A percentile compares a stretch with the other conserved stretches of the same genome.
Evolutionary conservation across 1,140 invertebrate genomes (phyloP).

Genomic region (Homarus americanus): DNA sequence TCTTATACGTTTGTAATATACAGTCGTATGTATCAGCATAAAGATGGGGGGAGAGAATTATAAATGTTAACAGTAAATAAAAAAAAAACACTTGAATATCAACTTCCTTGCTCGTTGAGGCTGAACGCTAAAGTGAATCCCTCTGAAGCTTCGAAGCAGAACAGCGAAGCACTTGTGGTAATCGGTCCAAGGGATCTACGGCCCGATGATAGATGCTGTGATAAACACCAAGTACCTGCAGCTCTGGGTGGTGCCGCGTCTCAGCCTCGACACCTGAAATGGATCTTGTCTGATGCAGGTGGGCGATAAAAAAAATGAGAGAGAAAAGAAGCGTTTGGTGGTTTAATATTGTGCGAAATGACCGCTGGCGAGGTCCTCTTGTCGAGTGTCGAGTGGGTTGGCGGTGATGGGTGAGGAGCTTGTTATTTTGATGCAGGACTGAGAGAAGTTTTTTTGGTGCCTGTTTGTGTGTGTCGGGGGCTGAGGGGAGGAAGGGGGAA

Average conservation of each 20-base stretch:
- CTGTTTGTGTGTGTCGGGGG: too few relatives aligned
- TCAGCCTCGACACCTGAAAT: conserved; percentile 10
- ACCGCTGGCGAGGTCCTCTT: neutral
- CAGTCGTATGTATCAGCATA: too few relatives aligned
- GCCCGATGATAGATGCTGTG: conserved; percentile 11
- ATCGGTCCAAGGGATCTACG: neutral
- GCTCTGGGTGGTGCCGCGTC: neutral
- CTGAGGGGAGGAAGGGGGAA: too few relatives aligned
- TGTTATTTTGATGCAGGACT: too few relatives aligned
- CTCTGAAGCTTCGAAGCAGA: conserved; percentile 1
- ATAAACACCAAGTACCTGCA: conserved; percentile 24
- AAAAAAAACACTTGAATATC: neutral
- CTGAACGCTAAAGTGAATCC: neutral
- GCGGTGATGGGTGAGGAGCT: neutral
- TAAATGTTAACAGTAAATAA: neutral
- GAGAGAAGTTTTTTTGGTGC: too few relatives aligned
- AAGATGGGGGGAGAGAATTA: too few relatives aligned
- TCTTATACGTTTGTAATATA: too few relatives aligned
- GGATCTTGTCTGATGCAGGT: neutral
- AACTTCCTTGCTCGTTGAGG: neutral
- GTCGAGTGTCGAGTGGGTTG: neutral
- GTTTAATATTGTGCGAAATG: neutral
- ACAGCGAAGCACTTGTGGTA: neutral
- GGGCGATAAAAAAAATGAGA: neutral
- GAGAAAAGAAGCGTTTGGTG: neutral